Conservation (phyloP, 2,113 vertebrate genomes). For the Oostethus manadensis region DNA sequence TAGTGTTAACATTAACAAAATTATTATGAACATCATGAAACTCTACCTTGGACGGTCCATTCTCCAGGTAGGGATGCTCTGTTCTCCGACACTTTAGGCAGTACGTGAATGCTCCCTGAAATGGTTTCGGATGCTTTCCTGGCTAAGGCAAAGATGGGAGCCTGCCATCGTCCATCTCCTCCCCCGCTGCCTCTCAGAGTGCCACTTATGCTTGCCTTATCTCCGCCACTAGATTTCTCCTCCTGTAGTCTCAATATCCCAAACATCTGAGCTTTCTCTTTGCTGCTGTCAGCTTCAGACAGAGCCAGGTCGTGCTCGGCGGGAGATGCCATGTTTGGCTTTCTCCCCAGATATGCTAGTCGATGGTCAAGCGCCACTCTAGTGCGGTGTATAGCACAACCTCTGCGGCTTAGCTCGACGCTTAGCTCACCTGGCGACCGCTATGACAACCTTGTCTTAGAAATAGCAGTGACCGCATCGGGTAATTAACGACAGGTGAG, state of each 20-base stretch:
- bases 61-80: constrained; percentile 67
- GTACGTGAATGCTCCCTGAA: constrained; percentile 75
- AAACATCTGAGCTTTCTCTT: constrained; percentile 71
- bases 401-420: constrained; percentile 14
- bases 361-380: not conserved
- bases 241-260: constrained; percentile 75
- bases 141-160: constrained; percentile 77
- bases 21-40: not conserved
- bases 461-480: constrained; percentile 27
- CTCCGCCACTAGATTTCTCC: constrained; percentile 56
- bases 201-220: constrained; percentile 49
- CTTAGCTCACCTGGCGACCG: constrained; percentile 39
- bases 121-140: constrained; percentile 78
- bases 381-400: not conserved
- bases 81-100: constrained; percentile 73
- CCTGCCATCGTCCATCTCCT: constrained; percentile 76
- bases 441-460: constrained; percentile 13
- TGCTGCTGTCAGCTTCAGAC: constrained; percentile 67
- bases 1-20: too few relatives aligned
- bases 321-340: constrained; percentile 69
- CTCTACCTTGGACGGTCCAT: constrained; percentile 71
- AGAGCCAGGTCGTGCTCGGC: constrained; percentile 74
- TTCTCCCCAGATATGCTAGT: not conserved
- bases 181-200: constrained; percentile 44
- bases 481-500: constrained; percentile 23